Base-by-base conservation (phyloP, 2,113 vertebrate species). In the Apeltes quadracus region DNA sequence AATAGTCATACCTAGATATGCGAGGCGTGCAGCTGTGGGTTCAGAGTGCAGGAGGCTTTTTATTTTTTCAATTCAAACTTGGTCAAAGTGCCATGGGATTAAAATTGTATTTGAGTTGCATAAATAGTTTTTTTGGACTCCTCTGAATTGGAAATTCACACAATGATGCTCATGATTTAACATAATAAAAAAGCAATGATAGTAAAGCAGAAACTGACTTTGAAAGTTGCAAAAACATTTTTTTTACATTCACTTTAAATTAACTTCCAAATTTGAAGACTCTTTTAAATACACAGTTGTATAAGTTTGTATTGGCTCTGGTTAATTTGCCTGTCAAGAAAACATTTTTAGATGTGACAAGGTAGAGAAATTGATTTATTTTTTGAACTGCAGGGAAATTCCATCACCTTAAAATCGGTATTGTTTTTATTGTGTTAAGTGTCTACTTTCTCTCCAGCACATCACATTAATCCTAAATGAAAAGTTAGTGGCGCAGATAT, bases 401-500 rank as follows among this genome's bases (percentile, higher is more conserved):
- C 7, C 23, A 61, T 69, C 23, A 64, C 41, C 32, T 50, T 18
- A 62, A 27, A 59, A 63, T 65, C 16, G 29, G 16, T 16, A 10
- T 58, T 75, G 72, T 39, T 62, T 66, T 70, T 18, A 58, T 76
- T 70, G 67, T 70, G 67, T 65, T 41, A 56, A 56, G 13, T 70
- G 29, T 61, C 81, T 63, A 79, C 41, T 66, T 63, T 66, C 39
- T 43, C 50, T 39, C 23, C 13, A 27, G 43, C 55, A 58, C 20
- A 34, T 53, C 39, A 44, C 29, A 78, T 59, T 84, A 75, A 85
- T 84, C 18, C 61, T 83, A 61, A 72, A 27, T 69, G 74, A 78
- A 82, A 85, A 81, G 76, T 84, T 81, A 13, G 62, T 34, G 59
- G 27, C 72, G 62, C 72, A 36, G 62, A 67, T 53, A 78, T 84